Conservation (phyloP, 1,140 invertebrate species). For the Parasteatoda tepidariorum region DNA sequence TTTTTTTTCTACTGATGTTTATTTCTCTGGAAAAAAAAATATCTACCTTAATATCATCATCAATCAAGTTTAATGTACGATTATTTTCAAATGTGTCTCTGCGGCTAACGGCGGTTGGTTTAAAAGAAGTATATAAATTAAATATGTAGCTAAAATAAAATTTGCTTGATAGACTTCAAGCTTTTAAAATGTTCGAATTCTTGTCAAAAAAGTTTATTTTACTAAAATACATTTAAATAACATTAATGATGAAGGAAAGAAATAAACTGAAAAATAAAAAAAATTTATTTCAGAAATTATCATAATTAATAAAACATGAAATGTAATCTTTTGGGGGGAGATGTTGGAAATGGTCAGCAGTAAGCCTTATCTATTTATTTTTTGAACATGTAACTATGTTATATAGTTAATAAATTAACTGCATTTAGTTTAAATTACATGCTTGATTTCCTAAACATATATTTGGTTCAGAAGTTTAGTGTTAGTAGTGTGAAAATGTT, state of each 20-base stretch:
- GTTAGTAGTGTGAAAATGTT: no score
- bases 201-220: not conserved
- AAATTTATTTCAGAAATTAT: no score
- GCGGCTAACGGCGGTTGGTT: not conserved
- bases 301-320: no score
- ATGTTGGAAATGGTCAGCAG: no score
- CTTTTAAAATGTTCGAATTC: not conserved
- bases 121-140: not conserved
- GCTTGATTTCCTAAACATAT: no score
- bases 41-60: conserved; percentile 2
- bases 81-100: not conserved
- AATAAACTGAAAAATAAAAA: no score
- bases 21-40: not conserved
- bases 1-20: not conserved
- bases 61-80: conserved; percentile 11
- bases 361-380: no score
- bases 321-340: no score
- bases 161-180: not conserved
- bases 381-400: no score
- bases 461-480: no score
- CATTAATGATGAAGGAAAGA: not conserved
- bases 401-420: no score
- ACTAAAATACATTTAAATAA: not conserved
- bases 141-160: not conserved
- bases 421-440: no score